These are phyloP conservation scores for Drosophila paulistorum DNA, from an alignment of 1,140 invertebrate species.

Conservation along the genomic window DNA sequence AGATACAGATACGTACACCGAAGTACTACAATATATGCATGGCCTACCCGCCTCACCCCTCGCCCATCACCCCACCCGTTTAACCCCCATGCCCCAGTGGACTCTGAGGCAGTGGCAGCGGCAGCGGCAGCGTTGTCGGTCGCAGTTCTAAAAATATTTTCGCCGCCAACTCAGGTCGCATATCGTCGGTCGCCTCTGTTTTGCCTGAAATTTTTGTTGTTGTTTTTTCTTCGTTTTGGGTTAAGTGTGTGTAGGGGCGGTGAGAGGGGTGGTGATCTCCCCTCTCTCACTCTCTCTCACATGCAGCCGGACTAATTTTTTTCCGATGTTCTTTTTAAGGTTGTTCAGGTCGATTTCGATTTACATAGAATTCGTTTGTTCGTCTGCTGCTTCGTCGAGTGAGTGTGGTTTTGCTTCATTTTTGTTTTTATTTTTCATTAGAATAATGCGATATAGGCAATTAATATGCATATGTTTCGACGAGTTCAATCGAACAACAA, in stretches of 20 bases:
- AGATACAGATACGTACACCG: constrained; percentile 47
- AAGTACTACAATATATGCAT: constrained; percentile 73
- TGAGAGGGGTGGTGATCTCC: constrained; percentile 21
- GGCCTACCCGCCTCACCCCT: constrained; percentile 39
- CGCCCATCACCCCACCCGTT: constrained; percentile 24
- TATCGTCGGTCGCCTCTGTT: constrained; percentile 66
- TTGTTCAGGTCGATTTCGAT: constrained; percentile 69
- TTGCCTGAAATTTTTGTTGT: constrained; percentile 19
- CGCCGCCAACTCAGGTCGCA: constrained; percentile 69
- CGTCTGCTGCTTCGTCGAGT: constrained; percentile 1
- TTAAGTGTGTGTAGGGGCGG: constrained; percentile 54
- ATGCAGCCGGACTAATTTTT: constrained; percentile 46
- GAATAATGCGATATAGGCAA: constrained; percentile 64
- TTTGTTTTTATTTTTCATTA: constrained; percentile 51
- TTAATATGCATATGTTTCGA: constrained; percentile 77
- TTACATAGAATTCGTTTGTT: constrained; percentile 57
- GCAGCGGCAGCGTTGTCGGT: constrained; percentile 27
- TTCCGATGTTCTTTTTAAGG: constrained; percentile 43
- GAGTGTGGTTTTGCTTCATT: constrained; percentile 1
- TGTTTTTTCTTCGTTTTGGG: constrained; percentile 67
- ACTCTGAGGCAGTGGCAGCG: constrained; percentile 16
- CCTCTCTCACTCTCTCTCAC: constrained; percentile 34
- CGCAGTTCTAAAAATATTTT: constrained; percentile 77
- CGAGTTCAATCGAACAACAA: constrained; percentile 69
- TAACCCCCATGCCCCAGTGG: constrained; percentile 6